A percentile compares a stretch with the other conserved stretches of the same genome.
These are phyloP conservation scores for Coremacera marginata DNA, from an alignment of 2,888 invertebrate genomes.

Conservation along the genomic window DNA sequence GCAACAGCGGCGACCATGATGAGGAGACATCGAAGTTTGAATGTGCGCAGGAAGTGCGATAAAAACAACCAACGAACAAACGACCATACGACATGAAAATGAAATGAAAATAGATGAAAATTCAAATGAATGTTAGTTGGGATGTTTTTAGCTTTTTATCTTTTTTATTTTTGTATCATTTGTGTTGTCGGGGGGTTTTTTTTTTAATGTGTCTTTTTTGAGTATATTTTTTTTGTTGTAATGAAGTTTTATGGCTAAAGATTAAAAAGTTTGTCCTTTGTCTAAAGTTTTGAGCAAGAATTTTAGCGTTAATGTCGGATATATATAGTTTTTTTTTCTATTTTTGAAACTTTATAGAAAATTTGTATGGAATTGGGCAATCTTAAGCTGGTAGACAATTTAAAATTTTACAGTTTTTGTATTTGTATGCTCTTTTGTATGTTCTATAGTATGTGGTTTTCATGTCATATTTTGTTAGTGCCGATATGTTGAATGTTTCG, in stretches of 20 bases:
- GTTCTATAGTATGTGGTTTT: no score
- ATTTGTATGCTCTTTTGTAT: no score
- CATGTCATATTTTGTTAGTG: neutral
- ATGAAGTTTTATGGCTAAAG: conserved; percentile 39
- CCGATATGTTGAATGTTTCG: no score
- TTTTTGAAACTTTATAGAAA: no score
- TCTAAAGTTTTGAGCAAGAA: neutral
- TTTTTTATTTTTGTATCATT: conserved; percentile 35
- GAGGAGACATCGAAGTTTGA: conserved; percentile 30
- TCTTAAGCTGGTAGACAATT: neutral
- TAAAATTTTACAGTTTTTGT: no score
- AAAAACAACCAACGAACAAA: conserved; percentile 15
- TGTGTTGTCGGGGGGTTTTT: conserved; percentile 2
- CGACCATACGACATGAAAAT: conserved; percentile 33
- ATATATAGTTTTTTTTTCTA: no score
- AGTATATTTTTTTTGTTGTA: conserved; percentile 14
- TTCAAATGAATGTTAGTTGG: conserved; percentile 30
- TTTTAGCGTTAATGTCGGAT: neutral
- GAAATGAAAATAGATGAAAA: conserved; percentile 38
- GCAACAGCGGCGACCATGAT: conserved; percentile 31
- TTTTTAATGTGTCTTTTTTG: neutral
- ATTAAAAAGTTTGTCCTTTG: conserved; percentile 33
- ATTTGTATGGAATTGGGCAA: neutral
- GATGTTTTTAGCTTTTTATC: neutral
- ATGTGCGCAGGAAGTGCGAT: conserved; percentile 35